A percentile compares a stretch with the other conserved stretches of the same genome.
These are phyloP conservation scores for Campopleginae sp. DNA, from an alignment of 2,888 invertebrate species.

Conservation along the genomic window DNA sequence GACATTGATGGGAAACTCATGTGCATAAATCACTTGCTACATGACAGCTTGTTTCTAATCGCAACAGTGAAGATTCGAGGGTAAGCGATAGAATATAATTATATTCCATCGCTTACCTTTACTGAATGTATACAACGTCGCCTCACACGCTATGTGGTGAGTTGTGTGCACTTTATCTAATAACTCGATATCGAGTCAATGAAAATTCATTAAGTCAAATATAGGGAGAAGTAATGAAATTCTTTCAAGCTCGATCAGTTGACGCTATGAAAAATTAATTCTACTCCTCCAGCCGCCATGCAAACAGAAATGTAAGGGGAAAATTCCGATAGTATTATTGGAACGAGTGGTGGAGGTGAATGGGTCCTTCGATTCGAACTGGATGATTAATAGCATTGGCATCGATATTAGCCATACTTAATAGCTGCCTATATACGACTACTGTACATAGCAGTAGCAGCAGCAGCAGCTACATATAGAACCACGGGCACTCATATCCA, in stretches of 20 bases:
- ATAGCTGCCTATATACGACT: constrained; percentile 32
- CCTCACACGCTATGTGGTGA: background rate
- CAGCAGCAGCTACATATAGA: constrained; percentile 17
- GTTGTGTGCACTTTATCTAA: background rate
- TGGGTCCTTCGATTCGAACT: constrained; percentile 51
- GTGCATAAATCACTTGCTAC: background rate
- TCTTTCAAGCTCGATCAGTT: background rate
- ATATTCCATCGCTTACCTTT: background rate
- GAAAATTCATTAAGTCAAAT: constrained; percentile 26
- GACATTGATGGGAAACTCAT: background rate
- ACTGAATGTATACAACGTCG: background rate
- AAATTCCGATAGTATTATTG: constrained; percentile 58
- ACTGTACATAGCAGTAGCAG: constrained; percentile 7
- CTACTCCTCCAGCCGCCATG: constrained; percentile 15
- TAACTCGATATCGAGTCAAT: background rate
- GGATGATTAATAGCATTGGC: constrained; percentile 62
- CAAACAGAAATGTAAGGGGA: constrained; percentile 3
- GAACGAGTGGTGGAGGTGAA: constrained; percentile 48
- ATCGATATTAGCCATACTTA: constrained; percentile 61
- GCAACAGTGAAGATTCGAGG: background rate
- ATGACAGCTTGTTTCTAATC: background rate
- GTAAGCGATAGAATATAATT: background rate
- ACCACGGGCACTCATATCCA: background rate
- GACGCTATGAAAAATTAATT: constrained; percentile 41
- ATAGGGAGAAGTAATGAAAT: constrained; percentile 7